Conservation (phyloP, 2,113 vertebrate genomes). For the Trogon surrucura region DNA sequence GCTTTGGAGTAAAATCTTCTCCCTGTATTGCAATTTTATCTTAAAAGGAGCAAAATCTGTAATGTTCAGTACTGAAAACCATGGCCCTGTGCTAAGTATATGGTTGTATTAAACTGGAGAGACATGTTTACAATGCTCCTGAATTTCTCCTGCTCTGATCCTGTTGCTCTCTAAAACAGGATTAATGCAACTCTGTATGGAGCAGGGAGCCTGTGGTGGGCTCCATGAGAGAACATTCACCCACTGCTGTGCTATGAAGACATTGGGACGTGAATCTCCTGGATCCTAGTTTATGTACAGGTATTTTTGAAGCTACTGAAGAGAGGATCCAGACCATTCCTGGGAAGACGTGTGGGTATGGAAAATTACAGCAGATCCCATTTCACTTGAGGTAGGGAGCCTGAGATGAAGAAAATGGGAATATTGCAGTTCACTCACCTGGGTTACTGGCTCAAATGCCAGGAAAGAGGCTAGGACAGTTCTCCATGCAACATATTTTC, state of each 20-base stretch:
- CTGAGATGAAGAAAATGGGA: not conserved
- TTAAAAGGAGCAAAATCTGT: not conserved
- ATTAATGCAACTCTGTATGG: not conserved
- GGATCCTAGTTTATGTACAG: not conserved
- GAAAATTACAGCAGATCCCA: not conserved
- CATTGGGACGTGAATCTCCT: not conserved
- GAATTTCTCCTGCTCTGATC: not conserved
- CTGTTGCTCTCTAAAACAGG: not conserved
- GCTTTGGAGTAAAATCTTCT: not conserved
- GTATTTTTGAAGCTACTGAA: not conserved
- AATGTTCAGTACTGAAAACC: not conserved
- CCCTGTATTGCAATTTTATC: not conserved
- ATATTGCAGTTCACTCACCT: fast-evolving
- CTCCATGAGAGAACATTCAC: not conserved
- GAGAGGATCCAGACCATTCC: not conserved
- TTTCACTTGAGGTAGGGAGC: not conserved
- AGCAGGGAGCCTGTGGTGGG: fast-evolving
- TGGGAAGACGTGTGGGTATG: not conserved
- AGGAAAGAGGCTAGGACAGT: not conserved
- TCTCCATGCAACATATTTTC: not conserved
- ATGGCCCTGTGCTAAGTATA: not conserved
- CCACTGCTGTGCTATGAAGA: not conserved
- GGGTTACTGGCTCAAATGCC: not conserved
- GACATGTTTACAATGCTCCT: not conserved
- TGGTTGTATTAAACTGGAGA: not conserved